These are phyloP conservation scores for Agrenia bidenticulata DNA, from an alignment of 2,888 invertebrate species.

Conservation along the genomic window DNA sequence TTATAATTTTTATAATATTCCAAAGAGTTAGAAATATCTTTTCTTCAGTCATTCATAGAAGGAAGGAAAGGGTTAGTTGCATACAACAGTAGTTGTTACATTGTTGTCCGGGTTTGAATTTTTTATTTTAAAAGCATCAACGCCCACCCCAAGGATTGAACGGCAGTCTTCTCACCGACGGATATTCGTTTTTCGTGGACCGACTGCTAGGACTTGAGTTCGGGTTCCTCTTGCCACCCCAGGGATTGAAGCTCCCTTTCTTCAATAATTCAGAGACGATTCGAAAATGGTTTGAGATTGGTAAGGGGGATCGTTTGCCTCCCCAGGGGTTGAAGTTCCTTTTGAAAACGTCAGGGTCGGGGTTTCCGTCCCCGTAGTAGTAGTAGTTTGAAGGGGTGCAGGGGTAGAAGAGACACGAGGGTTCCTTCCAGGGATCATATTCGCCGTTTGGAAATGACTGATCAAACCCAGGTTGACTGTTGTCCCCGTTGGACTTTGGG, in stretches of 20 bases:
- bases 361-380: slow-evolving; percentile 15
- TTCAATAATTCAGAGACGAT: not conserved
- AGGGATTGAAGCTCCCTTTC: not conserved
- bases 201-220: not conserved
- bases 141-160: slow-evolving; percentile 43
- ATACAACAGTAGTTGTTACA: no score
- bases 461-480: no score
- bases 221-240: slow-evolving; percentile 23
- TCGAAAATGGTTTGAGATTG: not conserved
- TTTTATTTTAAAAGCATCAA: no score
- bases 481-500: not conserved
- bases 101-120: no score
- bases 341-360: slow-evolving; percentile 13
- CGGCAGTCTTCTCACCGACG: not conserved
- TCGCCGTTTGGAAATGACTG: no score
- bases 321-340: slow-evolving; percentile 19
- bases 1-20: no score
- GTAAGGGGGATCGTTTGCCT: slow-evolving; percentile 2
- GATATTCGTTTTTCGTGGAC: slow-evolving; percentile 1
- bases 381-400: not conserved
- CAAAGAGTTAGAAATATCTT: no score
- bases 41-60: no score
- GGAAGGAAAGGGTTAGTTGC: no score
- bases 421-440: no score
- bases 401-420: no score